These are phyloP conservation scores for Xanthorhoe spadicearia DNA, from an alignment of 2,888 invertebrate species.

Conservation along the genomic window DNA sequence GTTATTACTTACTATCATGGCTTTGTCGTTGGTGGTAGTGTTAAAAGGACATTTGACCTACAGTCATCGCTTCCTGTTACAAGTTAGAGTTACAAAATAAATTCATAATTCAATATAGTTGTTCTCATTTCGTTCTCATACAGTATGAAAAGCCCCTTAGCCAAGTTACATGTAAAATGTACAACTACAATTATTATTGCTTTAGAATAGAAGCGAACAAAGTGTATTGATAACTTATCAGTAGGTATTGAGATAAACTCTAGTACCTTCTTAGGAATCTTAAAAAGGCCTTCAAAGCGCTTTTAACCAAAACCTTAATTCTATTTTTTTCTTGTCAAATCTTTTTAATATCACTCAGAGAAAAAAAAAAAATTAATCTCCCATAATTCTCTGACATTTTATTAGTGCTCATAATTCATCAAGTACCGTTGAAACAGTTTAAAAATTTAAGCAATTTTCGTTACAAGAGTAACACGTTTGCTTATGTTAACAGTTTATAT, in stretches of 20 bases:
- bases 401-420: not conserved
- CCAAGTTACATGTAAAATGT: no score
- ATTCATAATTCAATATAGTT: not conserved
- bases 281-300: no score
- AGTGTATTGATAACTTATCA: no score
- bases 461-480: not conserved
- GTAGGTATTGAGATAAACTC: no score
- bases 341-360: no score
- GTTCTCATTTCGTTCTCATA: not conserved
- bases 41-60: conserved; percentile 50
- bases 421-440: not conserved
- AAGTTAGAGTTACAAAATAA: not conserved
- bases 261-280: no score
- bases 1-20: conserved; percentile 57
- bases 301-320: no score
- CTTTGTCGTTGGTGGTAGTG: conserved; percentile 45
- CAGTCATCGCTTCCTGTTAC: conserved; percentile 49
- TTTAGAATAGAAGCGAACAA: no score
- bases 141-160: no score
- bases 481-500: conserved; percentile 1
- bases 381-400: not conserved
- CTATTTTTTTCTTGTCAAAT: no score
- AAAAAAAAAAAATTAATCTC: no score
- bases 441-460: not conserved
- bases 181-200: no score